Percentiles rank a stretch among this genome's conserved stretches.
Conservation (phyloP, 2,888 invertebrate species). For the Podabrus alpinus region DNA sequence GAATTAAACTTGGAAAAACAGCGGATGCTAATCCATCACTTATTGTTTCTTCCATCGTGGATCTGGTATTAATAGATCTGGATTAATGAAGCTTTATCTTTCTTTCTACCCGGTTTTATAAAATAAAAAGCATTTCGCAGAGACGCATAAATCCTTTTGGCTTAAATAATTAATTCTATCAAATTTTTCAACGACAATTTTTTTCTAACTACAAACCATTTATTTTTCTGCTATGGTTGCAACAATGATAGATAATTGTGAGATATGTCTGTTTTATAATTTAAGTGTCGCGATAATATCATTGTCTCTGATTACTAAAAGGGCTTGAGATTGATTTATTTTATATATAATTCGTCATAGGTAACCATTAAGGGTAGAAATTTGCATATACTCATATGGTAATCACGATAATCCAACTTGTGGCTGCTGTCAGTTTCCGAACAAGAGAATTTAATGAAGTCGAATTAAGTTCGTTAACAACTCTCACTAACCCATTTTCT, state of each 20-base stretch:
- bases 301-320: constrained; percentile 3
- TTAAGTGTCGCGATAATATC: neutral
- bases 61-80: no score
- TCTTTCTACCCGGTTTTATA: no score
- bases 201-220: neutral
- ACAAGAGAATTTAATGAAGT: constrained; percentile 27
- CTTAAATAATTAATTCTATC: neutral
- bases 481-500: constrained; percentile 6
- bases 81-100: no score
- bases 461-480: constrained; percentile 20
- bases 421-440: constrained; percentile 14
- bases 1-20: no score
- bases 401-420: constrained; percentile 24
- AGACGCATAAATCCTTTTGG: neutral
- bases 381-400: constrained; percentile 30
- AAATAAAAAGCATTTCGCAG: neutral
- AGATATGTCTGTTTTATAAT: constrained; percentile 16
- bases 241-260: constrained; percentile 24
- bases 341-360: constrained; percentile 28
- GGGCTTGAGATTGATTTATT: constrained; percentile 24
- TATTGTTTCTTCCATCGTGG: no score
- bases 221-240: neutral
- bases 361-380: constrained; percentile 24
- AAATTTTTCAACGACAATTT: neutral
- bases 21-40: no score